phyloP scores from a whole-genome alignment of 2,113 vertebrate species.

The Mirounga angustirostris region DNA sequence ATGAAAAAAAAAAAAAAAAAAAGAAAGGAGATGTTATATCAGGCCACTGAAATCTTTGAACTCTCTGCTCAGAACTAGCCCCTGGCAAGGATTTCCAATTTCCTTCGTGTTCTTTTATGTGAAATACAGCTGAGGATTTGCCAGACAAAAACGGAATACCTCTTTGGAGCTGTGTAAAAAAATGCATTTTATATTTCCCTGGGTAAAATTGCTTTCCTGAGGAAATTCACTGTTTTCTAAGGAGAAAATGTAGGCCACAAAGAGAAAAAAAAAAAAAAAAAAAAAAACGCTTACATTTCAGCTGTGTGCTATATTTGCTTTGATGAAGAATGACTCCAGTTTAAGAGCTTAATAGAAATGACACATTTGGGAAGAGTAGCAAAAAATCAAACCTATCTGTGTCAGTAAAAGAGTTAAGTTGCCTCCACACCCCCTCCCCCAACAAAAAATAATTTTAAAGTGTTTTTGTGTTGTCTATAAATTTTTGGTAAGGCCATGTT shows the following conservation, averaged over 20 bases:
- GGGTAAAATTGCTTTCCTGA: conserved; percentile 55
- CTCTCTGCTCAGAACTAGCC: not conserved
- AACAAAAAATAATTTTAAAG: not conserved
- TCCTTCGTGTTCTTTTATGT: conserved; percentile 63
- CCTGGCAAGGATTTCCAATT: conserved; percentile 72
- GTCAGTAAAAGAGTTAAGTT: not conserved
- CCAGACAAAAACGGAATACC: conserved; percentile 5
- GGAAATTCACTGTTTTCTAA: conserved; percentile 36
- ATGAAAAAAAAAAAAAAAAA: not conserved
- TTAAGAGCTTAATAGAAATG: not conserved
- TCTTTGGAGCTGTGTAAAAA: not conserved
- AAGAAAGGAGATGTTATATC: not conserved
- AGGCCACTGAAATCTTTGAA: conserved; percentile 61
- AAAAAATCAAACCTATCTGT: not conserved
- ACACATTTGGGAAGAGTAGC: not conserved
- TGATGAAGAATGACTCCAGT: not conserved
- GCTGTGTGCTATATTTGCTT: not conserved
- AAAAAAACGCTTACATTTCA: not conserved
- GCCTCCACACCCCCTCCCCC: rapidly evolving
- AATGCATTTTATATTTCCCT: conserved; percentile 55
- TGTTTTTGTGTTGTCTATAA: not conserved
- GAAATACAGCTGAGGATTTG: conserved; percentile 21
- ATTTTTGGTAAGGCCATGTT: not conserved
- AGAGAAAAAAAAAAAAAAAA: not conserved
- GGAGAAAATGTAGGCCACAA: conserved; percentile 38